A percentile compares a stretch with the other conserved stretches of the same genome.
These are phyloP conservation scores for Troglohyphantes excavatus DNA, from an alignment of 2,888 invertebrate genomes.

Conservation along the genomic window DNA sequence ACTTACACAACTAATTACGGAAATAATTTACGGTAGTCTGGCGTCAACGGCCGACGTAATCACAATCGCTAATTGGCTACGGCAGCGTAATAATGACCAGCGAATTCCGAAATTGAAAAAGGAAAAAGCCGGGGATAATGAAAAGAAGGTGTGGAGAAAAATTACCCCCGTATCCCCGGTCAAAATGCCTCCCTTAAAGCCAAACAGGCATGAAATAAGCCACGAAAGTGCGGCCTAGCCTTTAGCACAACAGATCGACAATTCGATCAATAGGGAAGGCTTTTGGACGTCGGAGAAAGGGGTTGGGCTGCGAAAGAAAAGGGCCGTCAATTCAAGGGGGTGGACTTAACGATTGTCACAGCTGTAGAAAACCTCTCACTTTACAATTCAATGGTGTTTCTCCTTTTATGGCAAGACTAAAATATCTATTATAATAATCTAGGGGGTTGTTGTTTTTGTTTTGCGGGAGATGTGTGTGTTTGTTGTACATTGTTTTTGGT, in stretches of 20 bases:
- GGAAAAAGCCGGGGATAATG: background rate
- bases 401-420: slow-evolving; percentile 30
- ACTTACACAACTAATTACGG: slow-evolving; percentile 51
- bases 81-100: slow-evolving; percentile 45
- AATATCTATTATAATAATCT: slow-evolving; percentile 13
- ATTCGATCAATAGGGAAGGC: slow-evolving; percentile 37
- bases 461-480: background rate
- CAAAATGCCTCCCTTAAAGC: slow-evolving; percentile 10
- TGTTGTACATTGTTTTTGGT: background rate
- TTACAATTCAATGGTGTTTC: slow-evolving; percentile 54
- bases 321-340: slow-evolving; percentile 3
- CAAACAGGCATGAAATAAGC: slow-evolving; percentile 69
- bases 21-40: slow-evolving; percentile 51
- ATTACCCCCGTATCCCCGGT: background rate
- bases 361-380: slow-evolving; percentile 43
- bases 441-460: background rate
- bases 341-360: slow-evolving; percentile 45
- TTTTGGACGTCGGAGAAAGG: slow-evolving; percentile 10
- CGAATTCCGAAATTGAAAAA: background rate
- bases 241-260: slow-evolving; percentile 31
- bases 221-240: slow-evolving; percentile 22
- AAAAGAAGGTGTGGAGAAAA: background rate
- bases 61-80: slow-evolving; percentile 45
- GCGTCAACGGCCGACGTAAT: slow-evolving; percentile 49
- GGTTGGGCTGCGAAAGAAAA: background rate